phyloP scores from a whole-genome alignment of 37 sponge, comb jelly and placozoan species.

The Hexactinellida sp. region DNA sequence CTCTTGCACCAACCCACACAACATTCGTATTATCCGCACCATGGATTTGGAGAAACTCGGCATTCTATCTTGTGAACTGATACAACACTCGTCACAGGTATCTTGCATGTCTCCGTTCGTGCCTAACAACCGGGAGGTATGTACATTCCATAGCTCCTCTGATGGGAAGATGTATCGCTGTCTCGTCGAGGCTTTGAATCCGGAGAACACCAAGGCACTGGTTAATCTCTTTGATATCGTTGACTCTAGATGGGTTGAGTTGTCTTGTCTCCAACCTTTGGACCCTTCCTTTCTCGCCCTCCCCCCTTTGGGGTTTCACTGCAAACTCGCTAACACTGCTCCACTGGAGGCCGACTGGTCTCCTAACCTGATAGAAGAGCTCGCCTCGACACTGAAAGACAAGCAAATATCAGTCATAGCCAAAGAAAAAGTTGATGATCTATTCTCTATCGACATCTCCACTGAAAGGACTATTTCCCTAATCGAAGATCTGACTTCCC shows the following conservation, averaged over 20 bases:
- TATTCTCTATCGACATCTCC: not conserved
- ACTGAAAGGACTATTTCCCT: not conserved
- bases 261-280: not conserved
- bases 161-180: not conserved
- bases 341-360: not conserved
- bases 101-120: not conserved
- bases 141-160: not conserved
- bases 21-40: not conserved
- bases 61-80: not conserved
- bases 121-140: not conserved
- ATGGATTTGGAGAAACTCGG: not conserved
- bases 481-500: not conserved
- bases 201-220: not conserved
- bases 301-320: not conserved
- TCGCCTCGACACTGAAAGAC: not conserved
- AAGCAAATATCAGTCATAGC: not conserved
- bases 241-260: not conserved
- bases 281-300: not conserved
- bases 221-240: constrained; percentile 3
- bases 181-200: not conserved
- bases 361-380: not conserved
- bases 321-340: not conserved
- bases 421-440: not conserved
- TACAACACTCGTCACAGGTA: not conserved
- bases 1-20: not conserved